phyloP scores from a whole-genome alignment of 2,797 vertebrate species.

The Aselliscus stoliczkanus region DNA sequence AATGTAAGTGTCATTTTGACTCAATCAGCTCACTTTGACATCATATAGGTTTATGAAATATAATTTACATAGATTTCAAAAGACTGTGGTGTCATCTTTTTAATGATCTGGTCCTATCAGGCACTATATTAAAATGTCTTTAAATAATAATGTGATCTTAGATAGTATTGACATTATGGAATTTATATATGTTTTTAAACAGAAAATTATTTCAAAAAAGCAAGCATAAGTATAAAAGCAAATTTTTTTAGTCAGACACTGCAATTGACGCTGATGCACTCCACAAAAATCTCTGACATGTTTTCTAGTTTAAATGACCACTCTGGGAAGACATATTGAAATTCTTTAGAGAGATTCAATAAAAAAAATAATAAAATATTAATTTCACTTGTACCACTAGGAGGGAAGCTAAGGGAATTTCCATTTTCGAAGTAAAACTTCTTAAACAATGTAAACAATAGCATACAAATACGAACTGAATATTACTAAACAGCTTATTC shows the following conservation, averaged over 20 bases:
- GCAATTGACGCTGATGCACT: neutral
- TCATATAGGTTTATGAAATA: neutral
- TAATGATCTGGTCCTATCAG: neutral
- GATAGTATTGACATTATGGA: neutral
- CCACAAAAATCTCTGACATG: neutral
- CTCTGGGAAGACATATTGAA: neutral
- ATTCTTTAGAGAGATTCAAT: neutral
- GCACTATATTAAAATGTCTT: neutral
- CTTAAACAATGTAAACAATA: neutral
- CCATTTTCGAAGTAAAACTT: neutral
- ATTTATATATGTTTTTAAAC: neutral
- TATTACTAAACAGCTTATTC: neutral
- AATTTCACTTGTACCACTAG: neutral
- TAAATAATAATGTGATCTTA: neutral
- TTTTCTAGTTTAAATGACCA: neutral
- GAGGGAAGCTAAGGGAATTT: neutral
- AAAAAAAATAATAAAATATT: neutral
- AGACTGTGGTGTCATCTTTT: neutral
- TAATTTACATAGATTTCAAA: neutral
- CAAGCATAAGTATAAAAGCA: neutral
- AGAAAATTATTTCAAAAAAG: neutral
- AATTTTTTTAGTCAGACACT: neutral
- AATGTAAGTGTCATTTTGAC: neutral
- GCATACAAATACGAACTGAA: neutral
- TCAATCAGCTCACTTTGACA: neutral